Percentiles rank a stretch among this genome's conserved stretches.
Conservation (phyloP, 2,113 vertebrate species). For the Pipra filicauda region DNA sequence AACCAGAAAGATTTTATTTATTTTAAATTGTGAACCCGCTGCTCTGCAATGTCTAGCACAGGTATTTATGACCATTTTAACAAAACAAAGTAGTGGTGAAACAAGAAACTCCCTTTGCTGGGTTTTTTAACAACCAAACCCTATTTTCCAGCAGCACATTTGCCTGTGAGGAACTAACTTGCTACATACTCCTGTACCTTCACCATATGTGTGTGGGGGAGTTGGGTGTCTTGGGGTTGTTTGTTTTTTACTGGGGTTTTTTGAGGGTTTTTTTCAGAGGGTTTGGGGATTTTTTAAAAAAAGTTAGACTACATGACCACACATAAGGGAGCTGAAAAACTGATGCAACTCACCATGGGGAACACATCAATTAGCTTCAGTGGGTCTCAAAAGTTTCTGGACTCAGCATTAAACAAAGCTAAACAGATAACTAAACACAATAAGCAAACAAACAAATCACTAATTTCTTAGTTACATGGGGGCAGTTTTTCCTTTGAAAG, state of each 20-base stretch:
- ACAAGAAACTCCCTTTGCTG: neutral
- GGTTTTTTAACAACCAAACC: neutral
- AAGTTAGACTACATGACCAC: neutral
- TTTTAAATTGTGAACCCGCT: neutral
- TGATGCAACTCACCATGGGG: neutral
- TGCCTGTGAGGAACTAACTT: neutral
- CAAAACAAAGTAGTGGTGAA: neutral
- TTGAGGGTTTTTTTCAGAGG: fast-evolving
- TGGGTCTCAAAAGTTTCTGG: neutral
- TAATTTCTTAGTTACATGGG: neutral
- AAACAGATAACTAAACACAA: neutral
- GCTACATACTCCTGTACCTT: neutral
- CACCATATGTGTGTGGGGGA: neutral
- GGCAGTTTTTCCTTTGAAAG: neutral
- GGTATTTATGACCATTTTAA: neutral
- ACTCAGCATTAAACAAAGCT: neutral
- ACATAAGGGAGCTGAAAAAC: neutral
- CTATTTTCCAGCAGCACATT: neutral
- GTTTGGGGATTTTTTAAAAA: neutral
- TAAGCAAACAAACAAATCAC: neutral
- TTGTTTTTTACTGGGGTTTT: neutral
- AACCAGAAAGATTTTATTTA: neutral
- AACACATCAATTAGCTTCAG: neutral
- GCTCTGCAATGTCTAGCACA: neutral
- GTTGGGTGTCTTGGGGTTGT: neutral